Evolutionary conservation across 2,888 invertebrate genomes (phyloP).

Genomic region (Cyrtodaria siliqua): DNA sequence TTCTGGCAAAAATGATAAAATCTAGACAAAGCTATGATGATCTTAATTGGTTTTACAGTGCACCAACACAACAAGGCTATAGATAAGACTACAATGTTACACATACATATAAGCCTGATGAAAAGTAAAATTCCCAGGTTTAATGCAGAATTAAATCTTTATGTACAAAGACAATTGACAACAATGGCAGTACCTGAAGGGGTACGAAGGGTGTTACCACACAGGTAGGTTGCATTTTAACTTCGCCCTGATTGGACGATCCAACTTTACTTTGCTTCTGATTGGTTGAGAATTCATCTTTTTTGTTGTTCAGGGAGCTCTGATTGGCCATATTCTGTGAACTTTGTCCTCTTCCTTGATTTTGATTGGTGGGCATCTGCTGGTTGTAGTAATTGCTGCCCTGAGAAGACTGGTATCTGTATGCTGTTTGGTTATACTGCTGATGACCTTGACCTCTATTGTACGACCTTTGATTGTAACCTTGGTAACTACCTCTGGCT

Average conservation of each 20-base stretch:
- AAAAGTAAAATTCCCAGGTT: too few species aligned
- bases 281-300: slow-evolving; percentile 6
- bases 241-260: slow-evolving; percentile 21
- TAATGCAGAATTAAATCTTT: too few species aligned
- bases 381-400: slow-evolving; percentile 22
- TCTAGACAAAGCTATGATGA: too few species aligned
- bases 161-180: too few species aligned
- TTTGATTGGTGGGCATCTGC: slow-evolving; percentile 14
- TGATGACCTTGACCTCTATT: slow-evolving; percentile 41
- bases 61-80: too few species aligned
- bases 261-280: slow-evolving; percentile 42
- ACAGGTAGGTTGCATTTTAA: slow-evolving; percentile 53
- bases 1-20: too few species aligned
- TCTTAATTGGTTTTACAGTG: too few species aligned
- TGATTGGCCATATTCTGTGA: background rate
- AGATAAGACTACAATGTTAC: too few species aligned
- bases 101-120: too few species aligned
- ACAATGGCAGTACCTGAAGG: slow-evolving; percentile 77
- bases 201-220: slow-evolving; percentile 72
- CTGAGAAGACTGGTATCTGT: slow-evolving; percentile 39
- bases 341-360: background rate
- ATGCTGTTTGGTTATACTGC: slow-evolving; percentile 25
- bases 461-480: slow-evolving; percentile 23
- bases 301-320: background rate
- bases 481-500: slow-evolving; percentile 13